These are phyloP conservation scores for Malacoraja senta DNA, from an alignment of 2,797 vertebrate genomes.

Conservation along the genomic window DNA sequence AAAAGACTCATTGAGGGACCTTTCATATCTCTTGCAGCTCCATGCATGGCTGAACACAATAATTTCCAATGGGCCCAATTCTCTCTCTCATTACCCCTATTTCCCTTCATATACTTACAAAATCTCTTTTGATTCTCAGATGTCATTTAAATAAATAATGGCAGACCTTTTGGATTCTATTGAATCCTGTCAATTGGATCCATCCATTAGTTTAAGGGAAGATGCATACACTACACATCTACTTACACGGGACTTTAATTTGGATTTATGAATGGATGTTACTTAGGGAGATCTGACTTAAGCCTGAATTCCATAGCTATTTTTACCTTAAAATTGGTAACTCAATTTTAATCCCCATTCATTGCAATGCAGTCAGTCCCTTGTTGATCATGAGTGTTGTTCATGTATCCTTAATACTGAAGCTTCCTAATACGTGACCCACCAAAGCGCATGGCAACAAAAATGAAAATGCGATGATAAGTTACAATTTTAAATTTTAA, in stretches of 20 bases:
- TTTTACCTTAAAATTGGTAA: neutral
- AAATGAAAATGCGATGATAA: neutral
- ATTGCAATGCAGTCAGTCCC: neutral
- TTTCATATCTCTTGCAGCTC: too few relatives aligned
- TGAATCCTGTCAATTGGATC: neutral
- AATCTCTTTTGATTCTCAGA: too few relatives aligned
- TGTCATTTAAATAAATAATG: neutral
- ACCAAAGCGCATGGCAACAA: neutral
- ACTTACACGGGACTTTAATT: neutral
- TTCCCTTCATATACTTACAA: too few relatives aligned
- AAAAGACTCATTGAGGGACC: too few relatives aligned
- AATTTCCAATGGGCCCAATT: too few relatives aligned
- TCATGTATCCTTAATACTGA: neutral
- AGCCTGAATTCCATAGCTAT: neutral
- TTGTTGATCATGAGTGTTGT: neutral
- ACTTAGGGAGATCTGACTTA: neutral
- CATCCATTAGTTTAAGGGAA: neutral
- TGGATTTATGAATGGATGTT: neutral
- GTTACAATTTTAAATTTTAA: neutral
- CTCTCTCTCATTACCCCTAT: too few relatives aligned
- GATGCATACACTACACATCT: neutral
- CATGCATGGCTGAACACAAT: too few relatives aligned
- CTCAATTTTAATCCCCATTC: neutral
- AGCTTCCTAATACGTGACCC: neutral
- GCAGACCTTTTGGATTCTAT: neutral